phyloP scores from a whole-genome alignment of 1,140 invertebrate species.

The Drosophila sproati region DNA sequence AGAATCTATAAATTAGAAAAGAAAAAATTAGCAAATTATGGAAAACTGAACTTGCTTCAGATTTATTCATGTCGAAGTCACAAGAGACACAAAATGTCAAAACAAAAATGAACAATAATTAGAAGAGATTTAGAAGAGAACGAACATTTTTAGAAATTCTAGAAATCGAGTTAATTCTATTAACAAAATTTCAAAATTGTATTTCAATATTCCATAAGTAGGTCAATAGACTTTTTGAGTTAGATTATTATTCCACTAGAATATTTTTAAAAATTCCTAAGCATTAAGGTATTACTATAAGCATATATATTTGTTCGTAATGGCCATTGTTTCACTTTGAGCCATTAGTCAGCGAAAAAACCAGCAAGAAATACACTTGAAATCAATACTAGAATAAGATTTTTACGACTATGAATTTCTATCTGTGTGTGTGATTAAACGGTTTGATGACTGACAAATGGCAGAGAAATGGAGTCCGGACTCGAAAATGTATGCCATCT shows the following conservation, averaged over 20 bases:
- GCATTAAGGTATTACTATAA: conserved; percentile 6
- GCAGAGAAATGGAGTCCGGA: conserved; percentile 6
- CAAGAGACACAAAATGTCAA: too few relatives aligned
- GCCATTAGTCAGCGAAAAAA: neutral
- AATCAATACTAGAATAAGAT: conserved; percentile 52
- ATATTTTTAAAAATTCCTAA: conserved; percentile 15
- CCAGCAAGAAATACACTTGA: conserved; percentile 64
- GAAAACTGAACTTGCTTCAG: too few relatives aligned
- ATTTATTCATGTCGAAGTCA: too few relatives aligned
- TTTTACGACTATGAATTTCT: conserved; percentile 16
- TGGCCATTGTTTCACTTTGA: neutral
- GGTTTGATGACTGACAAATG: conserved; percentile 40
- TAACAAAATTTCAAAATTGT: neutral
- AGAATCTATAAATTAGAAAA: too few relatives aligned
- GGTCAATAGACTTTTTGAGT: conserved; percentile 7
- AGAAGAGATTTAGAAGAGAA: too few relatives aligned
- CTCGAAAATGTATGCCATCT: conserved; percentile 35
- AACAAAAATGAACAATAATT: too few relatives aligned
- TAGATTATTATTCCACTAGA: conserved; percentile 16
- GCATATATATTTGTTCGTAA: neutral
- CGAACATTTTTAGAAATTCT: too few relatives aligned
- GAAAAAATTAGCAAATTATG: too few relatives aligned
- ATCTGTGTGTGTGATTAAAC: conserved; percentile 20
- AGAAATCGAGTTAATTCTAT: too few relatives aligned
- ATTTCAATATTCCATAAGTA: conserved; percentile 11